These are phyloP conservation scores for Stichodactyla helianthus DNA, from an alignment of 64 coral and sea anemone genomes.

Conservation along the genomic window DNA sequence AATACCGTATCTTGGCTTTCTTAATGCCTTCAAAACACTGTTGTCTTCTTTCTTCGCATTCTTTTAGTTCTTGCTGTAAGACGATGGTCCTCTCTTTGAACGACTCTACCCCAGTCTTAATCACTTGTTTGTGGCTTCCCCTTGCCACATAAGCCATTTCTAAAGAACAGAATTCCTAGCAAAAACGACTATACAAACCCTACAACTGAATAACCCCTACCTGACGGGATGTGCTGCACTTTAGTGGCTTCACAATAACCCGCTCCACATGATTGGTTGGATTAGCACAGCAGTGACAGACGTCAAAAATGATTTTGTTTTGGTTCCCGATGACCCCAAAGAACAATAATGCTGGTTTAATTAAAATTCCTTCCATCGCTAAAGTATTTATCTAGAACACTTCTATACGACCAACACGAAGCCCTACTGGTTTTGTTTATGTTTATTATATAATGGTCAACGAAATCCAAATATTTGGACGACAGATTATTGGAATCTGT, in stretches of 20 bases:
- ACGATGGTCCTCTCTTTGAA: neutral
- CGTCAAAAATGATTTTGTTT: neutral
- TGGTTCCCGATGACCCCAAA: neutral
- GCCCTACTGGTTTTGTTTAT: neutral
- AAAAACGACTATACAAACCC: neutral
- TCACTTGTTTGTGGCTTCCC: neutral
- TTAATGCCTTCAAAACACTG: neutral
- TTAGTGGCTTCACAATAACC: neutral
- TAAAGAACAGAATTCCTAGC: constrained; percentile 11
- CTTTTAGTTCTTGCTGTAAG: constrained; percentile 13
- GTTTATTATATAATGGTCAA: neutral
- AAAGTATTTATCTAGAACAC: neutral
- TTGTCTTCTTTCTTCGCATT: constrained; percentile 6
- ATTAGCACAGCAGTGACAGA: neutral
- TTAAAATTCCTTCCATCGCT: neutral
- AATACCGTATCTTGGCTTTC: neutral
- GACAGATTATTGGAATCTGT: constrained; percentile 6
- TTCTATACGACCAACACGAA: neutral
- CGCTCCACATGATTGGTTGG: neutral
- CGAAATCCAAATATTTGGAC: neutral
- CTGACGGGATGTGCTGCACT: neutral
- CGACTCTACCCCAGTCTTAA: neutral
- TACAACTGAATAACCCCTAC: neutral
- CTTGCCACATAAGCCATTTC: constrained; percentile 15
- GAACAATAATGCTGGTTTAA: neutral